phyloP scores from a whole-genome alignment of 2,113 vertebrate genomes.

The Cariama cristata region DNA sequence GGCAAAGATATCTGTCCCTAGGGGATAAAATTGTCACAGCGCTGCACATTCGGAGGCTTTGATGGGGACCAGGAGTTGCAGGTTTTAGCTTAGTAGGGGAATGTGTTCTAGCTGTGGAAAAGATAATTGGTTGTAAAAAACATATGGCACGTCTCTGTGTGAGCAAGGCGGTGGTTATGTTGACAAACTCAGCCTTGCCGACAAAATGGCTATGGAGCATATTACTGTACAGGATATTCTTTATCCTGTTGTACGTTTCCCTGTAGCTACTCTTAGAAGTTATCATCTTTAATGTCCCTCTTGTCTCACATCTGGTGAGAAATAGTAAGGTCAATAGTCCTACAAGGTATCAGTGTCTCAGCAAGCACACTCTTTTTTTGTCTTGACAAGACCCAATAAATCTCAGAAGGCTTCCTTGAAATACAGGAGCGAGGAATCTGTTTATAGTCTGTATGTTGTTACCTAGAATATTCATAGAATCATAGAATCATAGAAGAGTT shows the following conservation, averaged over 20 bases:
- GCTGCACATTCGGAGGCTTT: not conserved
- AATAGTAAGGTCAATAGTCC: not conserved
- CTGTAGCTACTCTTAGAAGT: not conserved
- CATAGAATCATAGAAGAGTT: not conserved
- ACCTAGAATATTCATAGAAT: not conserved
- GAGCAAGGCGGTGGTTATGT: constrained; percentile 32
- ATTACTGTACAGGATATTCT: not conserved
- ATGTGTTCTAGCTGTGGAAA: not conserved
- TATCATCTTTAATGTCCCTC: not conserved
- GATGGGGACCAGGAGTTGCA: not conserved
- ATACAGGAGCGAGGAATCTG: not conserved
- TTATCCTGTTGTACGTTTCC: not conserved
- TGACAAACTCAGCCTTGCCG: constrained; percentile 10
- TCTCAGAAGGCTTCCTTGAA: not conserved
- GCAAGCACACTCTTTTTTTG: not conserved
- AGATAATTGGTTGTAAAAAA: constrained; percentile 51
- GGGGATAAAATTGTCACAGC: not conserved
- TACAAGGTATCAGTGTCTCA: not conserved
- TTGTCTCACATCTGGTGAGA: not conserved
- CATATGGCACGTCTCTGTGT: constrained; percentile 41
- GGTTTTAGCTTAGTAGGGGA: constrained; percentile 2
- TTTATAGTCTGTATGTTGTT: not conserved
- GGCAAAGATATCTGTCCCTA: not conserved
- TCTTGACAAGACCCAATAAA: not conserved
- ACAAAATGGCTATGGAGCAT: not conserved